Percentiles rank a stretch among this genome's conserved stretches.
Evolutionary conservation across 2,888 invertebrate genomes (phyloP).

Genomic region (Cerastis leucographa): DNA sequence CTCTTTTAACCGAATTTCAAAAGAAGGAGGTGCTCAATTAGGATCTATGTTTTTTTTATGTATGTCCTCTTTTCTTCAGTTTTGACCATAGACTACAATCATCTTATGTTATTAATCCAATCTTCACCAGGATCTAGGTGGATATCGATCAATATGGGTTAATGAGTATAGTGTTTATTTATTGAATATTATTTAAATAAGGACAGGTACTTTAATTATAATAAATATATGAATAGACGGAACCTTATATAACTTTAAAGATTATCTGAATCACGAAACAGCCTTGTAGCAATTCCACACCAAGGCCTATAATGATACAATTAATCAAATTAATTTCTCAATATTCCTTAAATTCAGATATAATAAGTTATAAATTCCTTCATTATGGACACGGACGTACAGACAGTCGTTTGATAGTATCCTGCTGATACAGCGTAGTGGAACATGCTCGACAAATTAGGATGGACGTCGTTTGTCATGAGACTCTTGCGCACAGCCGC

Average conservation of each 20-base stretch:
- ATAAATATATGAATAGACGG: background rate
- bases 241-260: constrained; percentile 3
- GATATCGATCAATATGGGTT: background rate
- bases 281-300: constrained; percentile 8
- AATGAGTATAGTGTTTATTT: background rate
- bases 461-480: constrained; percentile 84
- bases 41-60: background rate
- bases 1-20: background rate
- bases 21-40: background rate
- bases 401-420: constrained; percentile 69
- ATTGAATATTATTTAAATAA: background rate
- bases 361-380: constrained; percentile 75
- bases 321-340: constrained; percentile 53
- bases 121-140: constrained; percentile 3
- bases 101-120: background rate
- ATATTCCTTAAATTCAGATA: constrained; percentile 60
- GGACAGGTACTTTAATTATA: background rate
- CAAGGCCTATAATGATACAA: constrained; percentile 34
- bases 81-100: background rate
- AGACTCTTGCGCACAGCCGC: constrained; percentile 56
- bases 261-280: constrained; percentile 44
- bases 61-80: background rate
- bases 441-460: constrained; percentile 85
- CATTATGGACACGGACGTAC: constrained; percentile 61
- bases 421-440: constrained; percentile 81